Evolutionary conservation across 2,113 vertebrate species (phyloP), one percentile per base, ranked within the genome.

Genomic region (Ursus arctos): DNA sequence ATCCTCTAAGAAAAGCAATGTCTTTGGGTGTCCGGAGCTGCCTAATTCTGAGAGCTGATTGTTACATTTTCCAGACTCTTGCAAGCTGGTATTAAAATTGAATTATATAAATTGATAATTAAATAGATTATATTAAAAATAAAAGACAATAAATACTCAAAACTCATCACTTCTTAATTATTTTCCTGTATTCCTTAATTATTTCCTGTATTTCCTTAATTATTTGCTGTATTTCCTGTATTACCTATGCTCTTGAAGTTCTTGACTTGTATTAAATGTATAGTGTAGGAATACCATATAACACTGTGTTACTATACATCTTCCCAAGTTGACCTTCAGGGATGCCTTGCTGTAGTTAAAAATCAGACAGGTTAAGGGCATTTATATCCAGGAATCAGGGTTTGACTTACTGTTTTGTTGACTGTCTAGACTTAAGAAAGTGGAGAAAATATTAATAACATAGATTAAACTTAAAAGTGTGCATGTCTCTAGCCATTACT

Each of bases 51-150:
- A 92, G 12, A 72, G 72, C 43, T 74, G 14, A 63, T 57, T 76
- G 36, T 81, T 67, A 67, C 16, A 89, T 71, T 87, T 85, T 95
- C 28, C 14, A 59, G 40, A 79, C 76, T 15, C 57, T 95, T 89
- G 49, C n/a, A n/a, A 79, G 26, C 14, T 74, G 10, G 31, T 84
- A 72, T 94, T 94, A 88, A 88, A 95, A 36, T 33, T 84, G 59
- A 95, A 88, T 94, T 81, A 77, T 63, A 49, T 88, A 92, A 82
- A 40, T 40, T 94, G 69, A 81, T 4, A 93, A 94, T 69, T 76
- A 84, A 22, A 26, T 67, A 69, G 12, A 72, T 55, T 5, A 15
- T 55, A 67, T 69, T 71, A 82, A 97, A 97, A 96, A 85, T 31
- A 21, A 57, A 83, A 91, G 72, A 11, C 76, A 88, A n/a, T 81